A percentile compares a stretch with the other conserved stretches of the same genome.
Evolutionary conservation across 1,140 invertebrate species (phyloP).

Genomic region (Drosophila sulfurigaster): DNA sequence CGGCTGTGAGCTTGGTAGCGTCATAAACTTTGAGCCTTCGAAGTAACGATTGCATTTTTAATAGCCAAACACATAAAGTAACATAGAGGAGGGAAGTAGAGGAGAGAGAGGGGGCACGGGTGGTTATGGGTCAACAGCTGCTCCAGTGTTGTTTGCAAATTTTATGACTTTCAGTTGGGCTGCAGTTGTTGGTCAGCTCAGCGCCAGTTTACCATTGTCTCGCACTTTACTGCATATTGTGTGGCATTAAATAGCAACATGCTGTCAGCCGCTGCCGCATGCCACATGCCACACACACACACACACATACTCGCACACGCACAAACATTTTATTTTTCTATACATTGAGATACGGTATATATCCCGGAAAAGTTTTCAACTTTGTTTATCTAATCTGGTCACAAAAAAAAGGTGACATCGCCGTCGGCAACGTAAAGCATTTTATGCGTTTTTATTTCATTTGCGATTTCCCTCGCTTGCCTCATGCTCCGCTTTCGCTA

Average conservation of each 20-base stretch:
- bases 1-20: constrained; percentile 7
- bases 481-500: too few species aligned
- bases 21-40: constrained; percentile 75
- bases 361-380: constrained; percentile 54
- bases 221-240: constrained; percentile 65
- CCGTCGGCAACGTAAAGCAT: constrained; percentile 57
- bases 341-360: constrained; percentile 7
- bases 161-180: constrained; percentile 73
- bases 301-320: constrained; percentile 10
- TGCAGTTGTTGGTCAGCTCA: constrained; percentile 61
- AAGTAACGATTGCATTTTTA: constrained; percentile 77
- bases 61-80: constrained; percentile 66
- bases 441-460: constrained; percentile 80
- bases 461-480: constrained; percentile 3
- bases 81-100: neutral
- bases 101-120: neutral
- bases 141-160: constrained; percentile 56
- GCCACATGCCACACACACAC: constrained; percentile 44
- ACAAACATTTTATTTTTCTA: constrained; percentile 23
- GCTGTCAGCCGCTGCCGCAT: constrained; percentile 19
- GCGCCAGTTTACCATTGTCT: constrained; percentile 41
- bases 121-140: constrained; percentile 42
- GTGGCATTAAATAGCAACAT: constrained; percentile 39
- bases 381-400: constrained; percentile 74
- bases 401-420: constrained; percentile 32